phyloP scores from a whole-genome alignment of 2,113 vertebrate species.

The Perccottus glenii region DNA sequence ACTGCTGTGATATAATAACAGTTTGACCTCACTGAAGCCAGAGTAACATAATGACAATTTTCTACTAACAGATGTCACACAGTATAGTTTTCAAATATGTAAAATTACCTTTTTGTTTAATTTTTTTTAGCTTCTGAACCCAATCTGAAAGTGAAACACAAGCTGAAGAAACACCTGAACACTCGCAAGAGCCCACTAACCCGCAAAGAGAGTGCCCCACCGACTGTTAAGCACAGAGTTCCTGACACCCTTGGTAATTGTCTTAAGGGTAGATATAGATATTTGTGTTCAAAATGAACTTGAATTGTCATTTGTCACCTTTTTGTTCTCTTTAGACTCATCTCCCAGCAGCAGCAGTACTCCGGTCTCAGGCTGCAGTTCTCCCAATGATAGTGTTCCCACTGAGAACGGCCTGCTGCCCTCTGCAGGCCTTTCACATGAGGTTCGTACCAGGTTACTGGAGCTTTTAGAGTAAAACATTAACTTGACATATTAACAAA shows the following conservation, averaged over 20 bases:
- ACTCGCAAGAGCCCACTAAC: constrained; percentile 90
- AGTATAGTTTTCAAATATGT: background rate
- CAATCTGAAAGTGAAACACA: constrained; percentile 92
- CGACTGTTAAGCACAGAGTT: constrained; percentile 84
- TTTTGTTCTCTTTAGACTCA: constrained; percentile 84
- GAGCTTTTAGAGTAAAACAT: background rate
- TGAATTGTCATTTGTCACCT: background rate
- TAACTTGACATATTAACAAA: background rate
- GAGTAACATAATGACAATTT: too few relatives aligned
- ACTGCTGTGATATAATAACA: too few relatives aligned
- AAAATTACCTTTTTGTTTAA: background rate
- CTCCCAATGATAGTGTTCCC: constrained; percentile 90
- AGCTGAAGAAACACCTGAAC: constrained; percentile 90
- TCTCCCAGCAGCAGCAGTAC: constrained; percentile 97
- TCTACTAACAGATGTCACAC: background rate
- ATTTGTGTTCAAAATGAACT: background rate
- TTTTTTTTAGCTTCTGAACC: constrained; percentile 86
- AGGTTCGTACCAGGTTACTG: constrained; percentile 75
- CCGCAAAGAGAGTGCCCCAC: constrained; percentile 92
- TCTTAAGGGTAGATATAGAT: background rate
- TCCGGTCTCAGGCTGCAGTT: constrained; percentile 90
- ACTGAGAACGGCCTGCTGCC: constrained; percentile 79
- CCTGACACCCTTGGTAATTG: constrained; percentile 85
- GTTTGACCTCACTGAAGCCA: too few relatives aligned
- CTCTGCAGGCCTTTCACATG: constrained; percentile 73